Conservation (phyloP, 2,888 invertebrate genomes). For the Phengaris alcon region DNA sequence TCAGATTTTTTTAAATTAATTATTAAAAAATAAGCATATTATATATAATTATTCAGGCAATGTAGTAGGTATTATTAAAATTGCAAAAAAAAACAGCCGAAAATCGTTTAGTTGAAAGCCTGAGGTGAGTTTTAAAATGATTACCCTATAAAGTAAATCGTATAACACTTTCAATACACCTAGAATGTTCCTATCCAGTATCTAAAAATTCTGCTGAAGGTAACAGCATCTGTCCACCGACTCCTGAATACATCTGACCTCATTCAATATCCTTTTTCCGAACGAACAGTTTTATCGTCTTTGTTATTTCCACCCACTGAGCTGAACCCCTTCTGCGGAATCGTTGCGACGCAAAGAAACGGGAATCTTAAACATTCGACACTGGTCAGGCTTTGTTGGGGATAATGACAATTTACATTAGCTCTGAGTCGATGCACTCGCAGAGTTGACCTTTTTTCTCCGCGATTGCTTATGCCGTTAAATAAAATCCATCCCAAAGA, state of each 20-base stretch:
- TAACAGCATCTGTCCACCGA: constrained; percentile 65
- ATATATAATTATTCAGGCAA: too few species aligned
- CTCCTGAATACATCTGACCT: constrained; percentile 69
- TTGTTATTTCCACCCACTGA: constrained; percentile 76
- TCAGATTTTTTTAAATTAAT: too few species aligned
- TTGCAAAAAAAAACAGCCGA: too few species aligned
- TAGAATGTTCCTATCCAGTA: not conserved
- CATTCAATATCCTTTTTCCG: constrained; percentile 77
- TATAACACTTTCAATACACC: not conserved
- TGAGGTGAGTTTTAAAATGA: too few species aligned
- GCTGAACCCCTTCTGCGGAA: constrained; percentile 67
- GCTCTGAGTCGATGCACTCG: not conserved
- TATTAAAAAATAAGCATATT: too few species aligned
- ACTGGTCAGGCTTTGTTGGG: not conserved
- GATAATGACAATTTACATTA: constrained; percentile 11
- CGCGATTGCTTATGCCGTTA: too few species aligned
- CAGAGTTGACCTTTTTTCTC: too few species aligned
- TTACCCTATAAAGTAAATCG: too few species aligned
- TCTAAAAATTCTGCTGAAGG: constrained; percentile 49
- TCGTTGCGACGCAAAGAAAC: constrained; percentile 68
- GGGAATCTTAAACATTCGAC: constrained; percentile 9
- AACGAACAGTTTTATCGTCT: constrained; percentile 76
- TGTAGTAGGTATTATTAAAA: too few species aligned
- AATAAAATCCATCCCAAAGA: too few species aligned
- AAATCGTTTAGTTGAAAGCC: too few species aligned